phyloP scores from a whole-genome alignment of 2,797 vertebrate genomes.

The Novumbra hubbsi region DNA sequence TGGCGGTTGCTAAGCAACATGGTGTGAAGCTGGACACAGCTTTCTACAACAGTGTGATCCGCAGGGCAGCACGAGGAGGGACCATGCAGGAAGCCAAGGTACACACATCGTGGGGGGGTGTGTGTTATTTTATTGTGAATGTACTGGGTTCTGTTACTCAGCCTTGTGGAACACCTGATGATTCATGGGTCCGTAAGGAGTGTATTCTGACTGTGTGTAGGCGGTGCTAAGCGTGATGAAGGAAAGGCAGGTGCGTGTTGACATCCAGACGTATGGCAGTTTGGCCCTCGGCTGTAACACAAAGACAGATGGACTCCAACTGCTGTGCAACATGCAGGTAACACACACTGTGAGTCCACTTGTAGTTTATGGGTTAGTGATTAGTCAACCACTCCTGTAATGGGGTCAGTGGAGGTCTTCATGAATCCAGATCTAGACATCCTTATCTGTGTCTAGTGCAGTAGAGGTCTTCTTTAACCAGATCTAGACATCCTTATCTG shows the following conservation, averaged over 20 bases:
- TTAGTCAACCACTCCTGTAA: no score
- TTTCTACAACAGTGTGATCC: slow-evolving; percentile 88
- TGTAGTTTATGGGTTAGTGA: no score
- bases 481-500: no score
- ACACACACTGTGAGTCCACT: slow-evolving; percentile 9
- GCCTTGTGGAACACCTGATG: no score
- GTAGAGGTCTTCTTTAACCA: no score
- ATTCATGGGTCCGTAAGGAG: background rate
- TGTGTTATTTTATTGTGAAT: no score
- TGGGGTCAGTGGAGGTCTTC: no score
- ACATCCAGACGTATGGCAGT: slow-evolving; percentile 83
- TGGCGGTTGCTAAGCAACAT: slow-evolving; percentile 70
- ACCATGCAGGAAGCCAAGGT: slow-evolving; percentile 88
- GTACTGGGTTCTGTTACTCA: no score
- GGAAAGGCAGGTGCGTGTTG: slow-evolving; percentile 71
- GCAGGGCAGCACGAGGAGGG: slow-evolving; percentile 76
- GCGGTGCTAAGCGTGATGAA: slow-evolving; percentile 76
- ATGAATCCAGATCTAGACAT: no score
- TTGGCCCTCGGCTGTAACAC: slow-evolving; percentile 83
- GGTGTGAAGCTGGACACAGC: slow-evolving; percentile 78
- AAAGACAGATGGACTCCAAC: slow-evolving; percentile 78
- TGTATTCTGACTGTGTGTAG: slow-evolving; percentile 59
- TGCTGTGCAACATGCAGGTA: slow-evolving; percentile 85
- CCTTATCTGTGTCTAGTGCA: no score
- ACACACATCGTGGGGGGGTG: slow-evolving; percentile 6